Conservation (phyloP, 2,888 invertebrate species). For the Imbricaverruca yamaguchii region DNA sequence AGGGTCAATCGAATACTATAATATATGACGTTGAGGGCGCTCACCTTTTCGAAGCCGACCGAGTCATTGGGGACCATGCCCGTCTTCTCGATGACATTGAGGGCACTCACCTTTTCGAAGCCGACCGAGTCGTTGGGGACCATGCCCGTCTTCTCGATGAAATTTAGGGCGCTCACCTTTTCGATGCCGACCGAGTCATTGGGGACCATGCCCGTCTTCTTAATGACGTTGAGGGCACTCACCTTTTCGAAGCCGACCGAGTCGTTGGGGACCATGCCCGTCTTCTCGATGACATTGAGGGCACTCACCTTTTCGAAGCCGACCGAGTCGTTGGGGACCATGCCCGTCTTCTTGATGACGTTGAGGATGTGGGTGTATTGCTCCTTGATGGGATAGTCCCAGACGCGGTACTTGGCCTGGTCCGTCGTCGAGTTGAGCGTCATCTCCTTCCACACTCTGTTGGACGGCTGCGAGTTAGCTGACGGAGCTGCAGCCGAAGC, state of each 20-base stretch:
- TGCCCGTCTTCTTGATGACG: constrained; percentile 69
- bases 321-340: constrained; percentile 58
- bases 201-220: constrained; percentile 63
- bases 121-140: constrained; percentile 62
- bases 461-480: background rate
- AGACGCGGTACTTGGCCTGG: constrained; percentile 69
- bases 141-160: constrained; percentile 66
- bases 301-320: constrained; percentile 60
- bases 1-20: no score
- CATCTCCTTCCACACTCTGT: constrained; percentile 79
- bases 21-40: background rate
- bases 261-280: constrained; percentile 61
- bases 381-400: constrained; percentile 89
- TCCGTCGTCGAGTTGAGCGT: constrained; percentile 73
- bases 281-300: constrained; percentile 54
- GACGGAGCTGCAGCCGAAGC: no score
- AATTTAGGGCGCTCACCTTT: constrained; percentile 46
- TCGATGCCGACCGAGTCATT: constrained; percentile 63
- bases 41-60: constrained; percentile 64
- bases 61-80: constrained; percentile 60
- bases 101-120: constrained; percentile 53
- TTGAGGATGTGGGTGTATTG: constrained; percentile 80
- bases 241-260: constrained; percentile 65
- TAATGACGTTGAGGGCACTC: constrained; percentile 46
- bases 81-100: constrained; percentile 57